Percentiles rank a stretch among this genome's conserved stretches.
phyloP scores from a whole-genome alignment of 2,888 invertebrate species.

The Portevinia maculata region DNA sequence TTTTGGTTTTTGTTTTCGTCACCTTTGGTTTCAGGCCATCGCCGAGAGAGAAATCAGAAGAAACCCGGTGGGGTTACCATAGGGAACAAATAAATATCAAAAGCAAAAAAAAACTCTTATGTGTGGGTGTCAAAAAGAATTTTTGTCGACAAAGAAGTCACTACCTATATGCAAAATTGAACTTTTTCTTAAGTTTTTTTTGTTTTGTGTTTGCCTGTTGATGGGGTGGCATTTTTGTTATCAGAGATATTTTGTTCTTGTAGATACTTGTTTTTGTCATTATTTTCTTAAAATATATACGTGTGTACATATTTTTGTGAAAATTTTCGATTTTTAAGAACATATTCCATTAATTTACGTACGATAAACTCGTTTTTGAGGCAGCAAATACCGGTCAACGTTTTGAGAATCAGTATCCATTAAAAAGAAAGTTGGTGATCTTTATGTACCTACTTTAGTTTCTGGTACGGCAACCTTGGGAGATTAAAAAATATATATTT shows the following conservation, averaged over 20 bases:
- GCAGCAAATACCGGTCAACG: constrained; percentile 7
- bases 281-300: constrained; percentile 3
- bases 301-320: not conserved
- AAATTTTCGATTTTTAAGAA: not conserved
- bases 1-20: constrained; percentile 28
- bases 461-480: constrained; percentile 32
- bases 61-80: constrained; percentile 15
- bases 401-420: not conserved
- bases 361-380: constrained; percentile 1
- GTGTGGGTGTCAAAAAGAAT: constrained; percentile 60
- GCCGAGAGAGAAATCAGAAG: constrained; percentile 11
- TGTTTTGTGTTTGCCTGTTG: not conserved
- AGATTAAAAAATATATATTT: constrained; percentile 3
- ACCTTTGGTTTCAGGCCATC: constrained; percentile 20
- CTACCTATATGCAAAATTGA: constrained; percentile 42
- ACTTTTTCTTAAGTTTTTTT: constrained; percentile 16
- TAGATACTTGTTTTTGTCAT: not conserved
- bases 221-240: constrained; percentile 21
- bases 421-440: constrained; percentile 51
- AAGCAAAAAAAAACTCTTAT: constrained; percentile 9
- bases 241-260: constrained; percentile 17
- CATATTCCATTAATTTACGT: constrained; percentile 17
- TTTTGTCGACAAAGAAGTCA: constrained; percentile 42
- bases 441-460: constrained; percentile 12
- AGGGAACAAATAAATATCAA: constrained; percentile 18